Conservation (phyloP, 1,140 invertebrate genomes). For the Wasmannia auropunctata region DNA sequence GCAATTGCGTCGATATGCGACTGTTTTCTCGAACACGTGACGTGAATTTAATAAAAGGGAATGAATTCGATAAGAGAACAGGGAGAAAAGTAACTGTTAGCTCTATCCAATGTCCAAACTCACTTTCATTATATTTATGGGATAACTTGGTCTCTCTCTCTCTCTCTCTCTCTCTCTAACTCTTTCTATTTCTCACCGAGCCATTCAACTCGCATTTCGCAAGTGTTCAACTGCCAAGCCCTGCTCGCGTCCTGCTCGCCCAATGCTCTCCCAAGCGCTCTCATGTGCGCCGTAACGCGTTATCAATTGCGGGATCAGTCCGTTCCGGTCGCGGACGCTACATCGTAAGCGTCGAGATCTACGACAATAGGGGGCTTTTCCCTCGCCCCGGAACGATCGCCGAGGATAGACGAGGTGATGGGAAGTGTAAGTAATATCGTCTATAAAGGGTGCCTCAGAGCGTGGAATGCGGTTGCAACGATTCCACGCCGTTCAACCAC, state of each 20-base stretch:
- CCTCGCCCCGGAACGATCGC: slow-evolving; percentile 5
- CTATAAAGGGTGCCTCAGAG: slow-evolving; percentile 32
- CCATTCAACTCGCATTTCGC: slow-evolving; percentile 15
- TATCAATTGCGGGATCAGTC: slow-evolving; percentile 51
- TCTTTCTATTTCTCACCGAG: not conserved
- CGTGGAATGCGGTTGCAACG: slow-evolving; percentile 39
- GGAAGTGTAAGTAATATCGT: slow-evolving; percentile 49
- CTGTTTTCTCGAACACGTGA: not conserved
- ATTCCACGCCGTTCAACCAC: slow-evolving; percentile 37
- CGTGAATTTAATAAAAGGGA: not conserved
- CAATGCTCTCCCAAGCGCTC: not conserved
- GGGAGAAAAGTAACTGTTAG: not conserved
- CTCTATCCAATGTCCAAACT: not conserved
- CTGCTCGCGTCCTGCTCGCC: not conserved
- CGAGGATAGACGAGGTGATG: too few species aligned
- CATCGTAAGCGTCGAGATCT: slow-evolving; percentile 43
- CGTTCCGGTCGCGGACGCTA: not conserved
- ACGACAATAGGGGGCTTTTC: slow-evolving; percentile 34
- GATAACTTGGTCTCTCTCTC: not conserved
- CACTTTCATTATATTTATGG: slow-evolving; percentile 21
- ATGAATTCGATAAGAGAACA: not conserved
- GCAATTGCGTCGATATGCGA: slow-evolving; percentile 9
- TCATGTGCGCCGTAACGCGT: slow-evolving; percentile 1
- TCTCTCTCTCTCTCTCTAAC: not conserved
- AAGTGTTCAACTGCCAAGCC: slow-evolving; percentile 12